Evolutionary conservation across 2,113 vertebrate genomes (phyloP).

Genomic region (Vireo altiloquus): DNA sequence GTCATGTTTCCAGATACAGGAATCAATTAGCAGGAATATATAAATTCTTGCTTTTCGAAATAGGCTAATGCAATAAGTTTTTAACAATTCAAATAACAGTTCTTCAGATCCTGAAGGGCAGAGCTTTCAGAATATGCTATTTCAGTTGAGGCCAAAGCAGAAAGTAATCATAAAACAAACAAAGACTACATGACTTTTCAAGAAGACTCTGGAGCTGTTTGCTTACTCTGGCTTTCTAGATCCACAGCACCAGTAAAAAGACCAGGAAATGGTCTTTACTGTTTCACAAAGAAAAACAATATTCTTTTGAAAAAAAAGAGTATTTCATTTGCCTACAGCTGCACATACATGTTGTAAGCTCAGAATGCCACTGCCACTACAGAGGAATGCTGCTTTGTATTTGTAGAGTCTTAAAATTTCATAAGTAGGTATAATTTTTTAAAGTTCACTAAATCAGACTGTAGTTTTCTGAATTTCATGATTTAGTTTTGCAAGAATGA

Average conservation of each 20-base stretch:
- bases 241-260: not conserved
- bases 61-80: not conserved
- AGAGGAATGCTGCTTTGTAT: not conserved
- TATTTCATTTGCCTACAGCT: not conserved
- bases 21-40: not conserved
- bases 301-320: too few species aligned
- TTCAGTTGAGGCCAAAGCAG: not conserved
- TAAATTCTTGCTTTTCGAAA: not conserved
- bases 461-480: not conserved
- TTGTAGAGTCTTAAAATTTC: not conserved
- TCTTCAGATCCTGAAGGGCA: not conserved
- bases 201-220: not conserved
- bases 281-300: not conserved
- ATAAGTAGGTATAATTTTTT: not conserved
- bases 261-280: not conserved
- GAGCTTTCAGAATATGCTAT: not conserved
- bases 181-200: not conserved
- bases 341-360: not conserved
- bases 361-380: not conserved
- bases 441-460: not conserved
- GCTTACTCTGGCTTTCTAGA: not conserved
- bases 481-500: not conserved
- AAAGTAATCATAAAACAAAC: not conserved
- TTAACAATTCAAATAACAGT: not conserved
- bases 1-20: not conserved